Conservation (phyloP, 2,797 vertebrate species). For the Synaphobranchus kaupii region DNA sequence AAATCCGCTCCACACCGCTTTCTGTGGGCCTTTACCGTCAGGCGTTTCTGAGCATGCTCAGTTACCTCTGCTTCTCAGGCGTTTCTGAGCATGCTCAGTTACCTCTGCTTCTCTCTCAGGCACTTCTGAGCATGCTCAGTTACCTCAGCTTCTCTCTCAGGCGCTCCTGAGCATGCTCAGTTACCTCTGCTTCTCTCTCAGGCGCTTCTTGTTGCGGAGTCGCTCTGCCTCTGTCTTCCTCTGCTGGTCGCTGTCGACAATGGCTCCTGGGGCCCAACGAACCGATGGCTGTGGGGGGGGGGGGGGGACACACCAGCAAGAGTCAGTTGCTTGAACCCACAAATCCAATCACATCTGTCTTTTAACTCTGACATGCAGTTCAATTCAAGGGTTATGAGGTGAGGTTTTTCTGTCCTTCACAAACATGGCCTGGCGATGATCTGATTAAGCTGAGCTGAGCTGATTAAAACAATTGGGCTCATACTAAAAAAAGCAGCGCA, state of each 20-base stretch:
- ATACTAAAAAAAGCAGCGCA: not conserved
- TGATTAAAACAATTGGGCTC: too few species aligned
- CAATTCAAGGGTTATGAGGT: not conserved
- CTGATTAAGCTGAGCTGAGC: not conserved
- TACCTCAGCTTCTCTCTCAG: too few species aligned
- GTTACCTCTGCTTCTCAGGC: too few species aligned
- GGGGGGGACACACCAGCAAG: not conserved
- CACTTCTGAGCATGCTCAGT: too few species aligned
- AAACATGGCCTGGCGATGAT: not conserved
- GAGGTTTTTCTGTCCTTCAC: not conserved
- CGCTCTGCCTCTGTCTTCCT: constrained; percentile 14
- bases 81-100: too few species aligned
- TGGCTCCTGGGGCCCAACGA: not conserved
- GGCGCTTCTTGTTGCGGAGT: constrained; percentile 21
- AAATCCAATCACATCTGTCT: not conserved
- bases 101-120: too few species aligned
- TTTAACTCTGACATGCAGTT: not conserved
- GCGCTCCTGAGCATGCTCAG: not conserved
- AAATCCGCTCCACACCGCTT: too few species aligned
- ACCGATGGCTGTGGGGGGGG: not conserved
- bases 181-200: constrained; percentile 22
- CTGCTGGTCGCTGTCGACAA: constrained; percentile 12
- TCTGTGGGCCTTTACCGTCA: too few species aligned
- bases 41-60: too few species aligned
- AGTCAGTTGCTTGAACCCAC: not conserved